phyloP scores from a whole-genome alignment of 2,113 vertebrate genomes.

The Gobius niger region DNA sequence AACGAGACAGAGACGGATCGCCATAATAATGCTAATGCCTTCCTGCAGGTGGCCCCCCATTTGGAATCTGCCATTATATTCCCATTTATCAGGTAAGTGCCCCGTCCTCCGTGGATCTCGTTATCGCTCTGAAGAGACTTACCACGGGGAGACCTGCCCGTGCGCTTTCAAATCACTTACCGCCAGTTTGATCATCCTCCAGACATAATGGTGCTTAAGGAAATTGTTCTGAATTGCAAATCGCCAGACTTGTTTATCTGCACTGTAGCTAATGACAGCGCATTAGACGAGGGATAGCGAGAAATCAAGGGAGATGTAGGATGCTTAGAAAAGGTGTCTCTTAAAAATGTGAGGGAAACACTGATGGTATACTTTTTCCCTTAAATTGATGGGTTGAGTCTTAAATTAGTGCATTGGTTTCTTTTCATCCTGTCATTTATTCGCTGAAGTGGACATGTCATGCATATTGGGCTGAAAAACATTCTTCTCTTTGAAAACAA shows the following conservation, averaged over 20 bases:
- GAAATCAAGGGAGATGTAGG: background rate
- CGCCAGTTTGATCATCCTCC: constrained; percentile 39
- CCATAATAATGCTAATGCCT: constrained; percentile 69
- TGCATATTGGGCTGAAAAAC: no score
- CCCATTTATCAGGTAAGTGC: constrained; percentile 62
- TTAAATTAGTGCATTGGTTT: no score
- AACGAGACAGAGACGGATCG: constrained; percentile 74
- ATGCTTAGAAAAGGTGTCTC: background rate
- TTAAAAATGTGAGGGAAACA: no score
- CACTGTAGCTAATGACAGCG: constrained; percentile 2
- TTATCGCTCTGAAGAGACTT: constrained; percentile 47
- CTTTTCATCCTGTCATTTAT: no score
- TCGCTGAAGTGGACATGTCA: no score
- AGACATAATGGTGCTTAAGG: constrained; percentile 43
- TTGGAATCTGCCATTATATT: constrained; percentile 62
- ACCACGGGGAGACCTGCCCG: constrained; percentile 29
- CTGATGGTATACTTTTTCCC: no score
- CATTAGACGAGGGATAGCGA: background rate
- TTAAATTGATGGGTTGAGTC: no score
- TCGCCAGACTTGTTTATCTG: constrained; percentile 21
- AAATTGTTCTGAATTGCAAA: constrained; percentile 31
- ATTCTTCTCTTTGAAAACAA: no score
- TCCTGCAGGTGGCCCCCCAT: constrained; percentile 63
- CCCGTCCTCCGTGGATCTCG: constrained; percentile 49
- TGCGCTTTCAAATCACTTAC: constrained; percentile 37